Base-by-base conservation (phyloP, 2,113 vertebrate genomes). In the Prolemur simus region DNA sequence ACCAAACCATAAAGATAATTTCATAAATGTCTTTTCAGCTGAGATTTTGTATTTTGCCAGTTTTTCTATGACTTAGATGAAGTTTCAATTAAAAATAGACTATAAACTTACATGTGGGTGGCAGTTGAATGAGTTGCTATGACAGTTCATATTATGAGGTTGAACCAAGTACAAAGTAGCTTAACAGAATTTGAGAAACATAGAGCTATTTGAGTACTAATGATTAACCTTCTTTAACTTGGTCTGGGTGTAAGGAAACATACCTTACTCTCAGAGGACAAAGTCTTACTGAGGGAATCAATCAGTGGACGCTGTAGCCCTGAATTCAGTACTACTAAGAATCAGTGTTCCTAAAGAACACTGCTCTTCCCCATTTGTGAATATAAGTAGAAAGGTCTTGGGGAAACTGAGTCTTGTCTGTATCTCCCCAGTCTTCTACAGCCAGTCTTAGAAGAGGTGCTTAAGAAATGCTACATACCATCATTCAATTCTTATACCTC, bases 81-180 rank as follows among this genome's bases (percentile, higher is more conserved):
- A 87, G 10, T 90, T 95, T 97, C 89, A 97, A 97, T 96, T 98
- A 91, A 98, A 98, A 98, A 98, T 98, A 98, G 86, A 17, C 6
- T 94, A 37, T 90, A 96, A 97, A 94, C 47, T 95, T 97, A 6
- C 29, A 42, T 96, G 94, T 94, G 95, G 91, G 95, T 97, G 94
- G 71, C 77, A 98, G 64, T 86, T 98, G 96, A 94, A 64, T 96
- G 95, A 98, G 85, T 93, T 96, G 95, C 89, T 97, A 73, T 97
- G 96, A 97, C 92, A 95, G 81, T 93, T 97, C 45, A 2, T 87
- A 91, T 96, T 97, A 96, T 81, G 87, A 97, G 95, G 91, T 95
- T 94, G 92, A 96, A 20, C 91, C 68, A 63, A 95, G 85, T 97
- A 17, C 95, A 96, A 73, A 97, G 80, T 73, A 76, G 87, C 68